Base-by-base conservation (phyloP, 1,140 invertebrate species). In the Oedothorax gibbosus region DNA sequence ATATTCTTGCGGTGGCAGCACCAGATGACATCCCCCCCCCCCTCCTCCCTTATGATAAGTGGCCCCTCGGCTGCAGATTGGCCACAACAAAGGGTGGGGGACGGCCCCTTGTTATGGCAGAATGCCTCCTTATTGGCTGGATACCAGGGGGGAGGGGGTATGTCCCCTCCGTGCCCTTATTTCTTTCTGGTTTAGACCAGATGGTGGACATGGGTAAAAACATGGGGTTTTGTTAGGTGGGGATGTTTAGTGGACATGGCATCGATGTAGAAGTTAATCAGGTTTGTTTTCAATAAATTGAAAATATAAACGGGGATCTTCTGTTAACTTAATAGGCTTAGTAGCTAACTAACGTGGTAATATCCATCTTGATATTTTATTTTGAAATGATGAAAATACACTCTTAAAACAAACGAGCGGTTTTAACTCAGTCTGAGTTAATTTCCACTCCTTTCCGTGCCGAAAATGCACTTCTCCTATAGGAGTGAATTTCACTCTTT, bases 61-160 rank as follows among this genome's bases (percentile, higher is more conserved):
- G 80, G 80, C 80, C 68, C 78, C 60, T 15, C 66, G 21, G 57
- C 66, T 82, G 54, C 80, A 82, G 80, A 82, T 82, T 82, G 80
- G 80, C 80, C 80, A 14, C 80, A 82, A 82, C 80, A 82, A 82
- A 73, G 56, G 80, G 53, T 18, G 80, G 49, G 56, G 57, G 64
- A 60, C 69, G 35, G 72, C 56, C 78, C 80, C 80, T 82, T 82
- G 80, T 82, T 81, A 81, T 51, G 49, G 53, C 3, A 62, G 69
- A 81, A 81, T 81, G 78, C 78, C 15, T 51, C n/a, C 80, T 82
- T 72, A 82, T 82, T 82, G 80, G 80, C 69, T 82, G 80, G 62
- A 35, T 79, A 57, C 64, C 80, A 71, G 80, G 72, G 35, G 35
- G 35, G 35, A 5, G 35, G 35, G 5, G 1, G 35, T 35, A 35